A percentile compares a stretch with the other conserved stretches of the same genome.
These are phyloP conservation scores for Stenichneumon culpator DNA, from an alignment of 2,888 invertebrate genomes.

Conservation along the genomic window DNA sequence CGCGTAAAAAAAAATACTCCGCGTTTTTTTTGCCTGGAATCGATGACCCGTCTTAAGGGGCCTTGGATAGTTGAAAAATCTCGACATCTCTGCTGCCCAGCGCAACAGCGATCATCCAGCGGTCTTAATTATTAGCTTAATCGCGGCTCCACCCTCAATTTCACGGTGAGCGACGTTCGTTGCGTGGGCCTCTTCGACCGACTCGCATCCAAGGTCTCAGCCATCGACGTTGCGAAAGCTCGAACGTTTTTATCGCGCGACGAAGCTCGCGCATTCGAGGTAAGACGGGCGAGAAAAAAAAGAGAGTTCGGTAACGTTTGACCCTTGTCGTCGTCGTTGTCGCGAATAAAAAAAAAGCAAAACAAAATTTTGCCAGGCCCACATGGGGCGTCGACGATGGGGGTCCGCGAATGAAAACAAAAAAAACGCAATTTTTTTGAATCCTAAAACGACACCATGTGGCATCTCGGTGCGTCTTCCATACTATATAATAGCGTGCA, in stretches of 20 bases:
- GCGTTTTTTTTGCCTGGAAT: not conserved
- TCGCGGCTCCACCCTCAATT: constrained; percentile 53
- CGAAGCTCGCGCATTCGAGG: not conserved
- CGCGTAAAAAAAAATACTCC: no score
- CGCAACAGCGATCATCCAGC: not conserved
- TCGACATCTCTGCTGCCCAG: not conserved
- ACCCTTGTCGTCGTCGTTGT: constrained; percentile 19
- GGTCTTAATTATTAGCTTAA: constrained; percentile 48
- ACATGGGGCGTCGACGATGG: constrained; percentile 36
- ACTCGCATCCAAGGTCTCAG: constrained; percentile 20
- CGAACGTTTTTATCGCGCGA: not conserved
- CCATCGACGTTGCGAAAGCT: constrained; percentile 43
- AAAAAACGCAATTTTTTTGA: constrained; percentile 10
- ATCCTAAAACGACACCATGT: constrained; percentile 46
- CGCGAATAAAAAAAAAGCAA: not conserved
- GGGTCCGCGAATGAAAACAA: constrained; percentile 8
- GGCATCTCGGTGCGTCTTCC: constrained; percentile 47
- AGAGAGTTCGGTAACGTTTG: constrained; percentile 8
- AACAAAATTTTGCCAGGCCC: constrained; percentile 33
- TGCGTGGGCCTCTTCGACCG: constrained; percentile 44
- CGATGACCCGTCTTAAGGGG: not conserved
- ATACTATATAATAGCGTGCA: constrained; percentile 60
- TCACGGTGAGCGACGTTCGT: constrained; percentile 54
- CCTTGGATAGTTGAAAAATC: not conserved
- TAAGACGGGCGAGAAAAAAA: not conserved